Evolutionary conservation across 92 coral and sea anemone genomes (phyloP).

Genomic region (Pocillopora meandrina): DNA sequence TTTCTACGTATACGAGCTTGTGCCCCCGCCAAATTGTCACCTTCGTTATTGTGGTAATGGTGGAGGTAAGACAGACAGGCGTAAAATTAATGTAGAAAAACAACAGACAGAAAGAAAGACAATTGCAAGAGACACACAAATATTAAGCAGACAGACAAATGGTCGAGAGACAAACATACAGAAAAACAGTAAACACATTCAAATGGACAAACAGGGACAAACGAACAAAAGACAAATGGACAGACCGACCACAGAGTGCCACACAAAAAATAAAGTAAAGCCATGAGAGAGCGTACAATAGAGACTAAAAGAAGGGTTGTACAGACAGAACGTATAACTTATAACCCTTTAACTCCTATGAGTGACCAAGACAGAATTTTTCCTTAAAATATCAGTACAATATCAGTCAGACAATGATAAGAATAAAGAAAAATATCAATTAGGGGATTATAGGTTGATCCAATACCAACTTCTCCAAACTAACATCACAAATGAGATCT

Average conservation of each 20-base stretch:
- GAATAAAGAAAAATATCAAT: no score
- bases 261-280: no score
- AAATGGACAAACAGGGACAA: not conserved
- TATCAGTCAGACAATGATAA: no score
- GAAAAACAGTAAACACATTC: not conserved
- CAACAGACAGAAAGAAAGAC: not conserved
- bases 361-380: no score
- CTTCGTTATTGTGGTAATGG: slow-evolving; percentile 47
- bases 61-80: slow-evolving; percentile 4
- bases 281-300: no score
- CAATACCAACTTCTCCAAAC: no score
- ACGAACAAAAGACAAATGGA: not conserved
- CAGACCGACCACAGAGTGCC: not conserved
- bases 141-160: not conserved
- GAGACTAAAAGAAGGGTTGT: no score
- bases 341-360: no score
- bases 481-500: no score
- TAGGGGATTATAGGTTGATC: no score
- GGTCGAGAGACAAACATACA: not conserved
- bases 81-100: not conserved
- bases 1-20: slow-evolving; percentile 61
- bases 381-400: no score
- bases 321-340: no score
- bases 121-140: not conserved
- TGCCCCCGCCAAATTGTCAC: slow-evolving; percentile 4